These are phyloP conservation scores for Thera britannica DNA, from an alignment of 2,888 invertebrate genomes.

Conservation along the genomic window DNA sequence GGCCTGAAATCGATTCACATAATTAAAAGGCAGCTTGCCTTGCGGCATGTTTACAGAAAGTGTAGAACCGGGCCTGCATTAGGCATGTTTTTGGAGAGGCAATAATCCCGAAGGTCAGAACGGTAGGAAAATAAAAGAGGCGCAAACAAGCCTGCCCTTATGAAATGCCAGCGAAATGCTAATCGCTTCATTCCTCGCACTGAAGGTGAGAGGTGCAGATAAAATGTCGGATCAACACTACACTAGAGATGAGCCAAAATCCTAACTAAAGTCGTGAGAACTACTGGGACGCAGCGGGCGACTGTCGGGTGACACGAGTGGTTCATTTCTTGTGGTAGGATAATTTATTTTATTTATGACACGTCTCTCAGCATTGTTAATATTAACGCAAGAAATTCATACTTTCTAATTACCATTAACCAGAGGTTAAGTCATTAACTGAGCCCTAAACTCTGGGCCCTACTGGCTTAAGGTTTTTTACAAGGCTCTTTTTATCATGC, in stretches of 20 bases:
- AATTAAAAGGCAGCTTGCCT: background rate
- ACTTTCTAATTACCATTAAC: too few species aligned
- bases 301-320: too few species aligned
- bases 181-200: conserved; percentile 70
- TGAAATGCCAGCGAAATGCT: conserved; percentile 79
- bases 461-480: too few species aligned
- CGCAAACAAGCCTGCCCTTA: conserved; percentile 22
- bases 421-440: too few species aligned
- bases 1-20: background rate
- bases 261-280: too few species aligned
- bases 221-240: conserved; percentile 48
- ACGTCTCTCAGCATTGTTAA: too few species aligned
- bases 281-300: too few species aligned
- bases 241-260: background rate
- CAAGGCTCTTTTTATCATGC: too few species aligned
- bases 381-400: too few species aligned
- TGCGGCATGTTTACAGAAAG: conserved; percentile 1
- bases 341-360: too few species aligned
- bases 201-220: conserved; percentile 64
- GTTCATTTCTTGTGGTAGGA: too few species aligned
- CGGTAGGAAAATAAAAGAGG: conserved; percentile 24
- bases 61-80: conserved; percentile 1
- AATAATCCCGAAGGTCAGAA: conserved; percentile 29
- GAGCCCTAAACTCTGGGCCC: too few species aligned
- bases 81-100: conserved; percentile 10